Conservation (phyloP, 2,888 invertebrate species). For the Plagodis pulveraria region DNA sequence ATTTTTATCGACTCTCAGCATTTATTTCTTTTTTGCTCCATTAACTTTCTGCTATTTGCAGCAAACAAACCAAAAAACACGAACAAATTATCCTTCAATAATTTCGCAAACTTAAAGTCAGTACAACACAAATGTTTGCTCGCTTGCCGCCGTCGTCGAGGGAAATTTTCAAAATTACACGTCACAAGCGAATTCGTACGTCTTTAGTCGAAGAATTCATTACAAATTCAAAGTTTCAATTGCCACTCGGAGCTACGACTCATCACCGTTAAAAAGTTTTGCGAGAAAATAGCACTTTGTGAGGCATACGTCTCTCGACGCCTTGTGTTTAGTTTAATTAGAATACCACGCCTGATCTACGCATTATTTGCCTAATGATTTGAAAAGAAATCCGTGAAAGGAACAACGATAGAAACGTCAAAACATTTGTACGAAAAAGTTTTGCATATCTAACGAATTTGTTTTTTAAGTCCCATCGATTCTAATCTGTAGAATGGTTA, state of each 20-base stretch:
- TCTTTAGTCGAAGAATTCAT: conserved; percentile 66
- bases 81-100: conserved; percentile 17
- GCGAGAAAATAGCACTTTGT: conserved; percentile 35
- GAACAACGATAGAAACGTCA: too few species aligned
- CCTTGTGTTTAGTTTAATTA: conserved; percentile 67
- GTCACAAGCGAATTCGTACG: conserved; percentile 57
- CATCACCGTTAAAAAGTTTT: conserved; percentile 75
- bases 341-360: conserved; percentile 49
- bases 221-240: conserved; percentile 75
- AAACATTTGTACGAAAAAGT: too few species aligned
- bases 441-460: too few species aligned
- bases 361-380: too few species aligned
- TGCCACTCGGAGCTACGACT: conserved; percentile 68
- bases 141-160: conserved; percentile 15
- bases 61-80: conserved; percentile 5
- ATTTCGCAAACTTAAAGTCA: conserved; percentile 14
- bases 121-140: conserved; percentile 19
- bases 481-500: too few species aligned
- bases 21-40: too few species aligned
- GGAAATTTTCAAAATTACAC: conserved; percentile 53
- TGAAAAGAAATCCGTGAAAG: too few species aligned
- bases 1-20: neutral
- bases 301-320: conserved; percentile 54
- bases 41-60: too few species aligned
- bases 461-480: too few species aligned